phyloP scores from a whole-genome alignment of 2,113 vertebrate species.

The Zapus hudsonius region DNA sequence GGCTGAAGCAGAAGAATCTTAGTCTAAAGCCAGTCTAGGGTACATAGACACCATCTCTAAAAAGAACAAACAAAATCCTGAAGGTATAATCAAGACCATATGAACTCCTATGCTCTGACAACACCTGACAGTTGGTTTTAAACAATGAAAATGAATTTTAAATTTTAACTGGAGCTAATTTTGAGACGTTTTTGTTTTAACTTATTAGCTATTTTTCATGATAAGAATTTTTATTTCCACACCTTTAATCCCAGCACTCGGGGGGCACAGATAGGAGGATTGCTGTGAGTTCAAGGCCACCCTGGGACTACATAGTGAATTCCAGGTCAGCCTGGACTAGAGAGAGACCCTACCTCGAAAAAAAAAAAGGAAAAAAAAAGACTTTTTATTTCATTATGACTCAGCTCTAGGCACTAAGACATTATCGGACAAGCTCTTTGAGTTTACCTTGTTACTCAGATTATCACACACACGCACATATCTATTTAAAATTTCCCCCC shows the following conservation, averaged over 20 bases:
- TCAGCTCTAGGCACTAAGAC: background rate
- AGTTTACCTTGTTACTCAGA: background rate
- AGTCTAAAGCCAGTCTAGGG: background rate
- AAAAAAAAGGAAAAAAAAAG: no score
- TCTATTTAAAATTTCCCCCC: no score
- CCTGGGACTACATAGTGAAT: no score
- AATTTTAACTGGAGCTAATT: background rate
- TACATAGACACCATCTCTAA: background rate
- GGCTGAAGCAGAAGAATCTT: background rate
- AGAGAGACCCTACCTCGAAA: no score
- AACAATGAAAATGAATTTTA: conserved; percentile 17
- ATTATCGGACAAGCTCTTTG: background rate
- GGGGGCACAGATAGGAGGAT: no score
- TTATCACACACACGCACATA: no score
- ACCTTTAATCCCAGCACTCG: no score
- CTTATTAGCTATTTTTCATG: background rate
- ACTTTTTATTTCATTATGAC: conserved; percentile 35
- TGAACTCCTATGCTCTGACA: background rate
- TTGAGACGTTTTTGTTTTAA: background rate
- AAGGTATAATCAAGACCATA: background rate
- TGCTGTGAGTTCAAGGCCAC: no score
- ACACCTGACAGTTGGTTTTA: conserved; percentile 39
- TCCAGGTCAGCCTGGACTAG: no score
- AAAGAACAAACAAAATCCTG: background rate
- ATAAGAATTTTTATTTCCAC: conserved; percentile 14